Conservation (phyloP, 2,888 invertebrate species). For the Melolontha melolontha region DNA sequence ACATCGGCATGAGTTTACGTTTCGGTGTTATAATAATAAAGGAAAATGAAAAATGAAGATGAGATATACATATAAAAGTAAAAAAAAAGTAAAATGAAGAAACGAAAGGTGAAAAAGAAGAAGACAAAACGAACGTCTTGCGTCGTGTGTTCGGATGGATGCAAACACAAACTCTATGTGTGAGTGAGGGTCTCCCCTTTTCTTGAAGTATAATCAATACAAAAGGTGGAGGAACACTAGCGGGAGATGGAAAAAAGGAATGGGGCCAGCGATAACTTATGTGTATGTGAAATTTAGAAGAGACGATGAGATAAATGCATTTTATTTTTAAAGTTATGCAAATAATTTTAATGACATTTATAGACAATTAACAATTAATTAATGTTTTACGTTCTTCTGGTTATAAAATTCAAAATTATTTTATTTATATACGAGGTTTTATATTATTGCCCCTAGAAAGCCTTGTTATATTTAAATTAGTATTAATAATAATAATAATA, state of each 20-base stretch:
- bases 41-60: slow-evolving; percentile 14
- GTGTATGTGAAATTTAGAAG: slow-evolving; percentile 15
- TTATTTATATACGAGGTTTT: no score
- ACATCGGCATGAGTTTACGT: slow-evolving; percentile 40
- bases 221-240: slow-evolving; percentile 36
- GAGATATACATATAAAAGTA: slow-evolving; percentile 11
- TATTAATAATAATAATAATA: no score
- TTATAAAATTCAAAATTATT: no score
- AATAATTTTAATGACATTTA: slow-evolving; percentile 3
- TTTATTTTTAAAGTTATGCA: slow-evolving; percentile 4
- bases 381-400: neutral
- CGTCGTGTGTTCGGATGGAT: slow-evolving; percentile 57
- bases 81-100: slow-evolving; percentile 10
- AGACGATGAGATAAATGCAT: neutral
- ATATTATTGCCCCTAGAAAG: no score
- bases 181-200: slow-evolving; percentile 46
- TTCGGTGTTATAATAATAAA: slow-evolving; percentile 20
- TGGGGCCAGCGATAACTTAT: slow-evolving; percentile 14
- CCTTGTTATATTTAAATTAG: no score
- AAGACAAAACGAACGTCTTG: slow-evolving; percentile 30
- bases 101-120: neutral
- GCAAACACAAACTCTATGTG: slow-evolving; percentile 55
- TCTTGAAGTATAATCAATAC: slow-evolving; percentile 58
- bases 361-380: slow-evolving; percentile 13
- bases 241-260: slow-evolving; percentile 30